Conservation (phyloP, 2,888 invertebrate species). For the Sphecodes monilicornis region DNA sequence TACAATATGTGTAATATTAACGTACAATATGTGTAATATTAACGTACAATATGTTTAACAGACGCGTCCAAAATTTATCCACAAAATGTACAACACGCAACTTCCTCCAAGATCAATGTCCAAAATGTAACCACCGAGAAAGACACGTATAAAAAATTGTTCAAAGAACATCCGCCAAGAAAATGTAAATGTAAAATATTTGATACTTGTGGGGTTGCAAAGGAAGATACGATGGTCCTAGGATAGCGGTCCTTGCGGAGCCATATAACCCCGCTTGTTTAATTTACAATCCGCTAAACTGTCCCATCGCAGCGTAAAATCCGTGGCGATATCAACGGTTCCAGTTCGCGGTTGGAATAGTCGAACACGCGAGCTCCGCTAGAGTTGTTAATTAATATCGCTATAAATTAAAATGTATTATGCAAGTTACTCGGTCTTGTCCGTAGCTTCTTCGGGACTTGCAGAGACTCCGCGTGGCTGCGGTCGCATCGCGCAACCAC, state of each 20-base stretch:
- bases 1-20: too few species aligned
- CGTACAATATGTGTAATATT: too few species aligned
- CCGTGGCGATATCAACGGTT: conserved; percentile 15
- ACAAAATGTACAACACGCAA: too few species aligned
- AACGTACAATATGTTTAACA: too few species aligned
- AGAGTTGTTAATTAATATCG: conserved; percentile 73
- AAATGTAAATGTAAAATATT: background rate
- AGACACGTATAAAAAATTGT: too few species aligned
- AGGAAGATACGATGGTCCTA: background rate
- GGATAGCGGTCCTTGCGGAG: background rate
- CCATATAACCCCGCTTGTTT: background rate
- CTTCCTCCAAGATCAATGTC: too few species aligned
- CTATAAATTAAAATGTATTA: conserved; percentile 77
- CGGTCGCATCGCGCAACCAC: conserved; percentile 63
- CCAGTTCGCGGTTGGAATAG: background rate
- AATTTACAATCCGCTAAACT: background rate
- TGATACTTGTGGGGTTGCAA: rapidly evolving
- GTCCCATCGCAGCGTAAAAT: conserved; percentile 9
- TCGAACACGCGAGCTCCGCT: conserved; percentile 33
- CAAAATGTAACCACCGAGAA: too few species aligned
- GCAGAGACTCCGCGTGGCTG: conserved; percentile 57
- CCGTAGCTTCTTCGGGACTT: conserved; percentile 71
- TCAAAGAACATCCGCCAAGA: background rate
- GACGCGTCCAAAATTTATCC: too few species aligned
- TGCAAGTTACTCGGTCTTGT: conserved; percentile 74